These are phyloP conservation scores for Gavialis gangeticus DNA, from an alignment of 2,113 vertebrate species.

Conservation along the genomic window DNA sequence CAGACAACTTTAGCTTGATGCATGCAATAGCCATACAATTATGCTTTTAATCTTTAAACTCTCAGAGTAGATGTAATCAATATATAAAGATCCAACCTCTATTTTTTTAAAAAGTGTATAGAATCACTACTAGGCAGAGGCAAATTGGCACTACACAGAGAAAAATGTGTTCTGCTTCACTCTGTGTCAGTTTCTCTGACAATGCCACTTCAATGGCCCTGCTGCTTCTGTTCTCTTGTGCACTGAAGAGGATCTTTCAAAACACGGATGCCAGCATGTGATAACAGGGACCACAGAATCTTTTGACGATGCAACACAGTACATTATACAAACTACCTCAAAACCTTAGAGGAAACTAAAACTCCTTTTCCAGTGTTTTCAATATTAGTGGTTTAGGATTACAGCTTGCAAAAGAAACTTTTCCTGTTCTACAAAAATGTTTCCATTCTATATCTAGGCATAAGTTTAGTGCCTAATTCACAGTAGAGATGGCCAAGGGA, in stretches of 20 bases:
- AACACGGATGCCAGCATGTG: neutral
- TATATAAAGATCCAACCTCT: neutral
- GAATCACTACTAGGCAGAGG: neutral
- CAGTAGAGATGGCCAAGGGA: no score
- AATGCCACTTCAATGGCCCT: neutral
- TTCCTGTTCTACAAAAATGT: no score
- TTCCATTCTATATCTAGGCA: no score
- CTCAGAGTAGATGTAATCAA: neutral
- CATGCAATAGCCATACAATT: neutral
- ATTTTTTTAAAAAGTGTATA: no score
- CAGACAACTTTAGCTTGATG: neutral
- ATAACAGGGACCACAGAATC: neutral
- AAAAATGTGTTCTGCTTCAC: neutral
- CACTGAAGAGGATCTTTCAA: neutral
- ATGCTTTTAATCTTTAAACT: neutral
- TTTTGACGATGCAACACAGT: neutral
- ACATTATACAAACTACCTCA: no score
- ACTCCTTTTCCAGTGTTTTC: no score
- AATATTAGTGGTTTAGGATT: no score
- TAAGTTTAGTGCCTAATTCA: no score
- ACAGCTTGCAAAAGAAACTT: no score
- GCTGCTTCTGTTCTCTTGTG: no score
- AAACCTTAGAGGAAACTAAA: no score
- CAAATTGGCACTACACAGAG: neutral
- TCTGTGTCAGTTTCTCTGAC: neutral